Percentiles rank a stretch among this genome's conserved stretches.
phyloP scores from a whole-genome alignment of 1,140 invertebrate species.

The Hycleus cichorii region DNA sequence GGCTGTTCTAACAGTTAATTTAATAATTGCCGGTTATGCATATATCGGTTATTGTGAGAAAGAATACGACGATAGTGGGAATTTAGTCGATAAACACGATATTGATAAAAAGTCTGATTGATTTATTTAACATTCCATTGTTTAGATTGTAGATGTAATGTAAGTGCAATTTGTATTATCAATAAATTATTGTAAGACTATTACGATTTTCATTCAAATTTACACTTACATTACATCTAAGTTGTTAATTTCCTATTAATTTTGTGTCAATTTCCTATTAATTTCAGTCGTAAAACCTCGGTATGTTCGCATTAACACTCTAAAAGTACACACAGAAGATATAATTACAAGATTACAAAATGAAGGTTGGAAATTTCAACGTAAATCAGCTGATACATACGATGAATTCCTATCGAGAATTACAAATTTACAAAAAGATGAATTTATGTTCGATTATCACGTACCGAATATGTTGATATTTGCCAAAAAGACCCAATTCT shows the following conservation, averaged over 20 bases:
- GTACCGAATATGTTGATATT: too few species aligned
- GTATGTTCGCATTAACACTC: conserved; percentile 83
- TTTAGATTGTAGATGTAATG: conserved; percentile 5
- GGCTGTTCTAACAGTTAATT: conserved; percentile 68
- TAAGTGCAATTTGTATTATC: conserved; percentile 6
- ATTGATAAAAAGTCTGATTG: conserved; percentile 4
- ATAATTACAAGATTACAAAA: conserved; percentile 54
- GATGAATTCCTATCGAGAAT: too few species aligned
- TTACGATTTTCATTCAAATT: not conserved
- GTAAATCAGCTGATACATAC: too few species aligned
- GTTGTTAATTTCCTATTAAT: not conserved
- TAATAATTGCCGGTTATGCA: conserved; percentile 70
- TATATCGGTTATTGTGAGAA: conserved; percentile 68
- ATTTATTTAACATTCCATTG: conserved; percentile 3
- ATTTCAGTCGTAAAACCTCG: conserved; percentile 51
- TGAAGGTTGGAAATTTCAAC: conserved; percentile 5
- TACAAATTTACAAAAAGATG: too few species aligned
- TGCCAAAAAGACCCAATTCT: too few species aligned
- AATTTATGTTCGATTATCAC: too few species aligned
- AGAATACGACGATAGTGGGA: conserved; percentile 53
- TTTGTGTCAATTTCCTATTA: too few species aligned
- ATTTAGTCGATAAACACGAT: conserved; percentile 28
- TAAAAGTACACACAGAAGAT: conserved; percentile 34
- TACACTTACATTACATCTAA: conserved; percentile 7
- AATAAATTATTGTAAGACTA: conserved; percentile 5